Evolutionary conservation across 2,888 invertebrate species (phyloP), one percentile per base, ranked within the genome.

Genomic region (Drosophila mimica): DNA sequence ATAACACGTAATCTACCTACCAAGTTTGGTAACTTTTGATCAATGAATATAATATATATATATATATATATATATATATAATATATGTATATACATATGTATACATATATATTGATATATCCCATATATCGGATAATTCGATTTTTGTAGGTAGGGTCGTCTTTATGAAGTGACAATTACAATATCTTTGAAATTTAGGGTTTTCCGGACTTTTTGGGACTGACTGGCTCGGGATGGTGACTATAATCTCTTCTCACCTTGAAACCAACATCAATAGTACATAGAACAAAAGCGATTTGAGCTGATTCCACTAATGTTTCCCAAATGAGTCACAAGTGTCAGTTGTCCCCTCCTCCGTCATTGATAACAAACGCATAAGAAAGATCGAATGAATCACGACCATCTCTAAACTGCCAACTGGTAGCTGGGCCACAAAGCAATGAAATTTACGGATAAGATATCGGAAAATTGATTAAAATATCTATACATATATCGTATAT

Each of bases 351-450:
- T 2, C 11, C 25, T 1, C 11, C n/a, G 4, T 2, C 31, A 40
- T 54, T 9, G 28, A 38, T 59, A 38, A 43, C 5, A 51, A 51
- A 36, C 11, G 33, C 36, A 51, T 34, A 36, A 38, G 51, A 28
- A 34, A 43, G 51, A 13, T 36, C 28, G 6, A 15, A 62, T 78
- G 77, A 81, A 81, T 78, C 77, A 78, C 53, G 33, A 4, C 48
- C 60, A 11, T 76, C 76, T 64, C 62, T 58, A 9, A 28, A 38
- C 63, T 58, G 66, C 34, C 75, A 74, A 65, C 64, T 52, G 36
- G 69, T 78, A 64, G 54, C 64, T 68, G 36, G 25, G 34, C 15
- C 33, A 17, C 11, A 36, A 31, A 49, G 8, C 38, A 61, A 46
- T 38, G 46, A 15, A 25, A 51, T 25, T 11, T 11, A 46, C 43